A percentile compares a stretch with the other conserved stretches of the same genome.
Evolutionary conservation across 2,888 invertebrate species (phyloP).

Genomic region (Lepidocyrtinus sp.): DNA sequence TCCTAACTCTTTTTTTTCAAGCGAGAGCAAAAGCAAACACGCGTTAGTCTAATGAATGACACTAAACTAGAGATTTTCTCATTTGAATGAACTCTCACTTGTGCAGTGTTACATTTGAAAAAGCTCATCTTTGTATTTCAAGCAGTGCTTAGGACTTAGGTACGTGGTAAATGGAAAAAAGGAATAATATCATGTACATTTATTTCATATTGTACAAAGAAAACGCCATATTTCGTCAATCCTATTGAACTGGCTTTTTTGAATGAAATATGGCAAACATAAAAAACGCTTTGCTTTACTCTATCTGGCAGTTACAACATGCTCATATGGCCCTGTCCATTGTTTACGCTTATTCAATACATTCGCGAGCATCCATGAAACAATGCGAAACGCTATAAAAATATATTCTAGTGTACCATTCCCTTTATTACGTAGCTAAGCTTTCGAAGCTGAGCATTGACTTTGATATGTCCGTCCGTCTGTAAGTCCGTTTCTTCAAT

Average conservation of each 20-base stretch:
- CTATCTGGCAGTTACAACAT: slow-evolving; percentile 9
- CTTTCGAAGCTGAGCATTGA: no score
- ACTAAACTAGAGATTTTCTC: not conserved
- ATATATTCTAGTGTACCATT: not conserved
- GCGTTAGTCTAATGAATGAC: slow-evolving; percentile 5
- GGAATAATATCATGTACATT: not conserved
- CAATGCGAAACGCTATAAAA: slow-evolving; percentile 13
- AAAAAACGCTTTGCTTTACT: slow-evolving; percentile 19
- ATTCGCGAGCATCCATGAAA: not conserved
- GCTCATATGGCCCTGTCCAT: slow-evolving; percentile 30
- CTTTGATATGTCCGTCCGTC: no score
- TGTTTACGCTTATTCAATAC: not conserved
- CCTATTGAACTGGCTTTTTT: slow-evolving; percentile 23
- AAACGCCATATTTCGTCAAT: slow-evolving; percentile 4
- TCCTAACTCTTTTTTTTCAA: not conserved
- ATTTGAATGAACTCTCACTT: not conserved
- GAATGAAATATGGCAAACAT: slow-evolving; percentile 42
- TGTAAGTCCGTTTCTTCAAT: no score
- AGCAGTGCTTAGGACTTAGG: not conserved
- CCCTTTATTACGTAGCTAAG: no score
- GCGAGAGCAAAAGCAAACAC: not conserved
- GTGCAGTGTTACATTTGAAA: not conserved
- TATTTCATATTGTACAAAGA: not conserved
- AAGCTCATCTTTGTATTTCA: not conserved
- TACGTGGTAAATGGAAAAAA: not conserved